Evolutionary conservation across 1,140 invertebrate genomes (phyloP).

Genomic region (Pachypsylla venusta): DNA sequence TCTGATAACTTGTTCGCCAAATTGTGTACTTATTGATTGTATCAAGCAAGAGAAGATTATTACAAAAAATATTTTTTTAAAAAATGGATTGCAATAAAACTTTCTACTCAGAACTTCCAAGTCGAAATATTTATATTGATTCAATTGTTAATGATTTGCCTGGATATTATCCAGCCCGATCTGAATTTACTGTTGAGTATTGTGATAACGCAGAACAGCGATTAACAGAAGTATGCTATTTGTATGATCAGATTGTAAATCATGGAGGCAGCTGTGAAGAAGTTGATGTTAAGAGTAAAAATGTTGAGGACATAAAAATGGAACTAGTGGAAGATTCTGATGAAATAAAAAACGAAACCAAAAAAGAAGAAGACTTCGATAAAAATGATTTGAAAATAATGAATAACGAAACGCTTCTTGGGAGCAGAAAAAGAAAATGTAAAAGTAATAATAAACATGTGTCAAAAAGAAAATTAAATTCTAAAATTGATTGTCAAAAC

Average conservation of each 20-base stretch:
- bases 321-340: not conserved
- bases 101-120: conserved; percentile 2
- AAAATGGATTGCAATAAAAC: not conserved
- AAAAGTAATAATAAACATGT: not conserved
- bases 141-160: not conserved
- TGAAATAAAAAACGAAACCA: too few species aligned
- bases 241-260: not conserved
- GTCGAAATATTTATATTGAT: not conserved
- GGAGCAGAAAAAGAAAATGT: not conserved
- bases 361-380: not conserved
- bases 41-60: too few species aligned
- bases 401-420: not conserved
- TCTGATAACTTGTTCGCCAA: too few species aligned
- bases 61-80: too few species aligned
- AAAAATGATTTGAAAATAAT: too few species aligned
- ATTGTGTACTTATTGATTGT: too few species aligned
- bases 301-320: not conserved
- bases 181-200: not conserved
- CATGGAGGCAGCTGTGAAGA: not conserved
- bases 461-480: not conserved
- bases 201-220: not conserved
- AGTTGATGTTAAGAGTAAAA: too few species aligned
- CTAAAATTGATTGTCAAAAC: not conserved
- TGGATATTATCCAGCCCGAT: not conserved
- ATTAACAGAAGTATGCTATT: not conserved